Evolutionary conservation across 1,140 invertebrate species (phyloP).

Genomic region (Charaxes varanes): DNA sequence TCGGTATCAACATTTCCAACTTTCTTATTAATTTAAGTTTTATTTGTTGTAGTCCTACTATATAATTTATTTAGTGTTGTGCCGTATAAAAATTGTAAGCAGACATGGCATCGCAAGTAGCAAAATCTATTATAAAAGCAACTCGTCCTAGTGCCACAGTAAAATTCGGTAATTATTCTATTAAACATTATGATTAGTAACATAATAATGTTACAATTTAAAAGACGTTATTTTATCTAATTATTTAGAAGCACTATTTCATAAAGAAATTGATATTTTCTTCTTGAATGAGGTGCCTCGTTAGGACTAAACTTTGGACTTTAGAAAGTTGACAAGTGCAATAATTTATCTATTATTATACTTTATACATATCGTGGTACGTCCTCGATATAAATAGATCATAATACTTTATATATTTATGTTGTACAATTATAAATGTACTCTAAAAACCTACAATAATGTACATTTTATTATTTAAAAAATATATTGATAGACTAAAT

Average conservation of each 20-base stretch:
- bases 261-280: not conserved
- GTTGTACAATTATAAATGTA: no score
- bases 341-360: conserved; percentile 15
- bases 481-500: no score
- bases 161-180: conserved; percentile 52
- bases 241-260: not conserved
- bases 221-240: not conserved
- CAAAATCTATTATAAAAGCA: conserved; percentile 52
- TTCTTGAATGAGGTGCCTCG: not conserved
- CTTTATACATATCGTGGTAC: conserved; percentile 7
- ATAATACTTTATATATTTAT: not conserved
- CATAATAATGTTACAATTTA: not conserved
- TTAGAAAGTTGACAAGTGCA: conserved; percentile 18
- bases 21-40: conserved; percentile 7
- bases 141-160: conserved; percentile 40
- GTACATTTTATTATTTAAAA: no score
- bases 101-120: conserved; percentile 58
- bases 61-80: conserved; percentile 1
- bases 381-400: not conserved
- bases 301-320: conserved; percentile 38
- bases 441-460: no score
- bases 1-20: conserved; percentile 25
- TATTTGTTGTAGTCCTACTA: conserved; percentile 6
- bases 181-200: not conserved
- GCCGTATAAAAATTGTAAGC: conserved; percentile 1